Conservation (phyloP, 2,888 invertebrate species). For the Dascillus cervinus region DNA sequence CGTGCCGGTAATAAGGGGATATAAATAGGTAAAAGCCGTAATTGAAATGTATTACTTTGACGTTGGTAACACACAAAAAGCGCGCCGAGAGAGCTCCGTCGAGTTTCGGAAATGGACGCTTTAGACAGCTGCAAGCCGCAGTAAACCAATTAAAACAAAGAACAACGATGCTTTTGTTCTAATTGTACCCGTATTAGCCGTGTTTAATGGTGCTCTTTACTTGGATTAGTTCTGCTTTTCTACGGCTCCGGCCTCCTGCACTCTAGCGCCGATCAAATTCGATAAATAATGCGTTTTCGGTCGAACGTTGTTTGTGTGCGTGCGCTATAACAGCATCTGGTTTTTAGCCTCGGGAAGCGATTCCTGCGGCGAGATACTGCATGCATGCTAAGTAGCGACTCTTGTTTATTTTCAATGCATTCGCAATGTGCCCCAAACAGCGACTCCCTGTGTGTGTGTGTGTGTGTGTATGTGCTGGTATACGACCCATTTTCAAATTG, state of each 20-base stretch:
- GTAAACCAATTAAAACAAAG: conserved; percentile 34
- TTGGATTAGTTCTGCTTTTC: conserved; percentile 23
- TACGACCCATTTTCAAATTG: too few species aligned
- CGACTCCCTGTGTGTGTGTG: too few species aligned
- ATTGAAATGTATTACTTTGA: conserved; percentile 29
- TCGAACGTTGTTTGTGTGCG: too few species aligned
- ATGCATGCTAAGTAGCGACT: conserved; percentile 11
- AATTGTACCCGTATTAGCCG: conserved; percentile 30
- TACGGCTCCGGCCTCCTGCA: too few species aligned
- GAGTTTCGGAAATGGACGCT: conserved; percentile 26
- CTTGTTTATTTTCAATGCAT: conserved; percentile 13
- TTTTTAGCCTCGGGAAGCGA: too few species aligned
- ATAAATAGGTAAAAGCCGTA: conserved; percentile 20
- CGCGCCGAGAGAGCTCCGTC: conserved; percentile 19
- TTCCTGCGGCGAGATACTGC: conserved; percentile 8
- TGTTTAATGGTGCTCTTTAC: conserved; percentile 26
- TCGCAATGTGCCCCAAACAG: too few species aligned
- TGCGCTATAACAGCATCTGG: too few species aligned
- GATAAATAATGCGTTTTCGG: too few species aligned
- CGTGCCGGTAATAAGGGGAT: too few species aligned
- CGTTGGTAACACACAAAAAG: conserved; percentile 21
- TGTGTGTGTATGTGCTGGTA: too few species aligned
- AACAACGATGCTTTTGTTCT: conserved; percentile 29
- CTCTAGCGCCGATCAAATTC: too few species aligned
- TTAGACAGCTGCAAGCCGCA: conserved; percentile 26